These are phyloP conservation scores for Phyllostomus discolor DNA, from an alignment of 2,113 vertebrate species.

Conservation along the genomic window DNA sequence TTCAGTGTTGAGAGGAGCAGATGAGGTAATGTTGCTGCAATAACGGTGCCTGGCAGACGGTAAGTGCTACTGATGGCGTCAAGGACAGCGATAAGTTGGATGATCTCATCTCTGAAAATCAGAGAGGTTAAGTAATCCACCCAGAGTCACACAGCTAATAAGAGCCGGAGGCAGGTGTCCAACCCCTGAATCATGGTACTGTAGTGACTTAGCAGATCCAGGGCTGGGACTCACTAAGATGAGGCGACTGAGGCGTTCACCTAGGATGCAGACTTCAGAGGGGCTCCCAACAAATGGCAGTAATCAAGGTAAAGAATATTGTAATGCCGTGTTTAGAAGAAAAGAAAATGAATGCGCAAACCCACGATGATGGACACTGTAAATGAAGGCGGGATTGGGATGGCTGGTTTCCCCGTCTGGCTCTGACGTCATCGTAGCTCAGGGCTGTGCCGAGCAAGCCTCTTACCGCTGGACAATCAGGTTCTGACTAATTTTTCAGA, in stretches of 20 bases:
- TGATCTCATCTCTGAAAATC: background rate
- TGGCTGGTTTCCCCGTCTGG: background rate
- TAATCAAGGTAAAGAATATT: background rate
- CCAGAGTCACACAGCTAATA: background rate
- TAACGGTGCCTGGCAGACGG: background rate
- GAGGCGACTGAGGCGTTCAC: too few relatives aligned
- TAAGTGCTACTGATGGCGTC: rapidly evolving
- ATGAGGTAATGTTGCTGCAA: too few relatives aligned
- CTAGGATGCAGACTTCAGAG: background rate
- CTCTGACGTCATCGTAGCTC: background rate
- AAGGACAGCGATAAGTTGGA: background rate
- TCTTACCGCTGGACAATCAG: background rate
- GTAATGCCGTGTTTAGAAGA: background rate
- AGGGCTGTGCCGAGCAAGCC: background rate
- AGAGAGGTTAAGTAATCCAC: background rate
- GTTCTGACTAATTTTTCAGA: background rate
- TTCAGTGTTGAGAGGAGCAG: background rate
- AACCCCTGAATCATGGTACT: background rate
- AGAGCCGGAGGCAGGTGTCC: background rate
- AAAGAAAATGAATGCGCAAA: background rate
- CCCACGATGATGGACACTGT: background rate
- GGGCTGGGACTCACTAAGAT: too few relatives aligned
- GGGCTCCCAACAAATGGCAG: background rate
- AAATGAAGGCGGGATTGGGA: background rate
- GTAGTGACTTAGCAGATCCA: background rate